Evolutionary conservation across 2,113 vertebrate species (phyloP).

Genomic region (Psephotus haematonotus): DNA sequence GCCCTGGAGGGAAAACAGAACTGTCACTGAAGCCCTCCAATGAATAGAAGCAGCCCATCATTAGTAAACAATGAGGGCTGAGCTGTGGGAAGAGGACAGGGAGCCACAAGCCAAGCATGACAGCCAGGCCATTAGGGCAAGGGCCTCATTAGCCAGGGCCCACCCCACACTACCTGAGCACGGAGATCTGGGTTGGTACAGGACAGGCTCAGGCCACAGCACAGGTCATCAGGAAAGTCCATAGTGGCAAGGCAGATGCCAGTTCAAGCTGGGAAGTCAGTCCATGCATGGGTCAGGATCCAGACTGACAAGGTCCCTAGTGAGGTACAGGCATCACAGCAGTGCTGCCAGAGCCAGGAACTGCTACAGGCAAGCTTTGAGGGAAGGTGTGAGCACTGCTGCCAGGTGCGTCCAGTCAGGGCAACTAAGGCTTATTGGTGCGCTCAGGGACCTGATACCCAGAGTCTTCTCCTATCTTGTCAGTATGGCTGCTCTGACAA

Average conservation of each 20-base stretch:
- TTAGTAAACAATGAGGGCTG: not conserved
- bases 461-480: not conserved
- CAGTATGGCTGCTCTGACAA: not conserved
- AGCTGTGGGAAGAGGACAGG: not conserved
- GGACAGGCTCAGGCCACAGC: not conserved
- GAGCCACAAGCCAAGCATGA: fast-evolving
- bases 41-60: not conserved
- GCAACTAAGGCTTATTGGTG: not conserved
- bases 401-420: not conserved
- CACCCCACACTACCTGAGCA: not conserved
- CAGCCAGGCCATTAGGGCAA: not conserved
- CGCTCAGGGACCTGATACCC: too few relatives aligned
- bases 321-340: not conserved
- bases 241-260: fast-evolving
- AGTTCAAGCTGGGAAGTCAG: not conserved
- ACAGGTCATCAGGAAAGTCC: not conserved
- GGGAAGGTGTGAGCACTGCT: not conserved
- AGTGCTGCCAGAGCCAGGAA: not conserved
- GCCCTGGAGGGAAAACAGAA: not conserved
- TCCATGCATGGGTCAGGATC: not conserved
- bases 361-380: not conserved
- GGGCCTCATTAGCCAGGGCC: not conserved
- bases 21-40: not conserved
- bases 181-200: not conserved
- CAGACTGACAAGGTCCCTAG: not conserved